Conservation (phyloP, 2,888 invertebrate genomes). For the Phania funesta region DNA sequence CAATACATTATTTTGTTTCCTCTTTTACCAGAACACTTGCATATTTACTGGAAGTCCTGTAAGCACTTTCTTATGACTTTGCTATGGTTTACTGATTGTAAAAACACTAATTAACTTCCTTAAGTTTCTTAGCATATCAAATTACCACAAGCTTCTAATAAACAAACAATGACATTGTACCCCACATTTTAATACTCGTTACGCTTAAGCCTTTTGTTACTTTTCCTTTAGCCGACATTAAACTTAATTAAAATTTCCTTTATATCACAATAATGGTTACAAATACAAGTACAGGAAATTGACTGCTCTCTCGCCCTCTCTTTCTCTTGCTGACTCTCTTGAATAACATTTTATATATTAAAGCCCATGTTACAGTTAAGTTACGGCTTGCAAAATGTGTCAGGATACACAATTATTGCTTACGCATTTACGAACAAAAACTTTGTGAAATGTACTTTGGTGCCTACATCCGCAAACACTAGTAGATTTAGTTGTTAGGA, state of each 20-base stretch:
- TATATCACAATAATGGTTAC: not conserved
- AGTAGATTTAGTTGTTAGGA: too few relatives aligned
- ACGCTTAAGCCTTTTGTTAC: not conserved
- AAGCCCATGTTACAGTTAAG: too few relatives aligned
- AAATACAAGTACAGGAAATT: not conserved
- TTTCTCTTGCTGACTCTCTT: too few relatives aligned
- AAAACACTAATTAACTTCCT: not conserved
- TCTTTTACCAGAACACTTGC: not conserved
- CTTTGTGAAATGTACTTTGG: too few relatives aligned
- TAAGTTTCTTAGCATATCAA: not conserved
- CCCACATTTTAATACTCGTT: not conserved
- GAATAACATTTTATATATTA: too few relatives aligned
- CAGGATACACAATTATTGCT: too few relatives aligned
- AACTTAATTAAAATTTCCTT: slow-evolving; percentile 32
- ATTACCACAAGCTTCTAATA: not conserved
- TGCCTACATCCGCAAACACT: too few relatives aligned
- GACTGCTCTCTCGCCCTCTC: not conserved
- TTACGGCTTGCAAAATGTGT: too few relatives aligned
- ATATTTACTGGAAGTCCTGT: not conserved
- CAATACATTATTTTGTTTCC: not conserved
- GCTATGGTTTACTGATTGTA: not conserved
- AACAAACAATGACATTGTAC: slow-evolving; percentile 36
- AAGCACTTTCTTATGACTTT: not conserved
- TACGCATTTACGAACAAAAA: too few relatives aligned
- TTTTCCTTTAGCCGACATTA: not conserved